A percentile compares a stretch with the other conserved stretches of the same genome.
These are phyloP conservation scores for Etia nguti DNA, from an alignment of 2,113 vertebrate species.

Conservation along the genomic window DNA sequence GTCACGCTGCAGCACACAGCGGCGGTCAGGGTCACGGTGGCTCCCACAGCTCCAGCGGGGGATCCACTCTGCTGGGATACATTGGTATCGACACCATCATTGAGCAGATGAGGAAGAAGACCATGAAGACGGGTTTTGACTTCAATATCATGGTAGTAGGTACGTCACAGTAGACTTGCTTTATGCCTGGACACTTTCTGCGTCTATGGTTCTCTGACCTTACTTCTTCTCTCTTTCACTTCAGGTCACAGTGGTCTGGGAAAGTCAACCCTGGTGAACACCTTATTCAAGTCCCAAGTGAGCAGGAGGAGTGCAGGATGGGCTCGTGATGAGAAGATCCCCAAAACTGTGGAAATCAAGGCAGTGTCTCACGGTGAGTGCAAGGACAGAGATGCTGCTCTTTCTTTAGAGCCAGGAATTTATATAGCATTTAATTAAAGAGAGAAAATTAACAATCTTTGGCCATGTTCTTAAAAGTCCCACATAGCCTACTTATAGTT, in stretches of 20 bases:
- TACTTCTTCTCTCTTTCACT: not conserved
- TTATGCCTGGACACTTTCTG: not conserved
- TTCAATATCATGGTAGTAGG: slow-evolving; percentile 98
- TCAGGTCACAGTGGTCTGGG: slow-evolving; percentile 91
- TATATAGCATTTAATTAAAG: not conserved
- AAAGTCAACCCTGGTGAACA: slow-evolving; percentile 92
- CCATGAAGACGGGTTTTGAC: slow-evolving; percentile 98
- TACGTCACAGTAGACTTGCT: slow-evolving; percentile 52
- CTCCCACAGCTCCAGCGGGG: slow-evolving; percentile 43
- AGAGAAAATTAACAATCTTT: not conserved
- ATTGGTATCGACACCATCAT: slow-evolving; percentile 96
- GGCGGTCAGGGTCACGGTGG: slow-evolving; percentile 29
- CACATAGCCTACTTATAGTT: not conserved
- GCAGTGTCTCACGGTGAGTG: slow-evolving; percentile 88
- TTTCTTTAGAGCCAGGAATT: not conserved
- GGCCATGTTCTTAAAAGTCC: not conserved
- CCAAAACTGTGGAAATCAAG: slow-evolving; percentile 95
- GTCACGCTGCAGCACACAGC: slow-evolving; percentile 13
- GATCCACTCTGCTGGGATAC: slow-evolving; percentile 85
- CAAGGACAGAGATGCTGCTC: not conserved
- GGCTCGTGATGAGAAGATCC: slow-evolving; percentile 92
- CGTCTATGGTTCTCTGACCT: not conserved
- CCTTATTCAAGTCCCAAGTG: slow-evolving; percentile 95
- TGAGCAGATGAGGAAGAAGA: slow-evolving; percentile 98
- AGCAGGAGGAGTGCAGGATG: slow-evolving; percentile 89